Conservation (phyloP, 2,797 vertebrate genomes). For the Huso huso region DNA sequence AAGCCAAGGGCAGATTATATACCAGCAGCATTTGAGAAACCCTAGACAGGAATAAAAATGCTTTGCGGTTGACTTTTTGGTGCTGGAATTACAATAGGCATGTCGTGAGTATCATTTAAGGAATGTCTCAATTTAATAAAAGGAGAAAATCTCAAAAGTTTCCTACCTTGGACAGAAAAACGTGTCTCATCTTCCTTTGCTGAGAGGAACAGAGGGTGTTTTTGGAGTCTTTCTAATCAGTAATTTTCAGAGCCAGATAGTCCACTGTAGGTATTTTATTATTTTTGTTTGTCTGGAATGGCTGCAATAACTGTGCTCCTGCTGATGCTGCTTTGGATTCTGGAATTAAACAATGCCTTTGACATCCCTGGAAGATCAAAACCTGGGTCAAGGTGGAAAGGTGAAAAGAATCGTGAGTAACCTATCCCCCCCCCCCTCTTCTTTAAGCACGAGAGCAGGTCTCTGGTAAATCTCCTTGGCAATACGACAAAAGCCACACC, state of each 20-base stretch:
- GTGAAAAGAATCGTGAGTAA: conserved; percentile 92
- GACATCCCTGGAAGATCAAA: conserved; percentile 61
- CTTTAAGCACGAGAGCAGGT: no score
- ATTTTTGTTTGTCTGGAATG: conserved; percentile 52
- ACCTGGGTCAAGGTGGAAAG: conserved; percentile 86
- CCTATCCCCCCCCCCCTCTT: conserved; percentile 32
- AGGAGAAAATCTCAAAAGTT: conserved; percentile 1
- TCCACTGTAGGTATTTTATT: no score
- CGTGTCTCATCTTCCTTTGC: not conserved
- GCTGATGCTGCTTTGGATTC: conserved; percentile 56
- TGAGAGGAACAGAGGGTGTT: no score
- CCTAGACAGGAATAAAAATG: not conserved
- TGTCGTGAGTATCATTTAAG: not conserved
- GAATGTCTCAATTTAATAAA: not conserved
- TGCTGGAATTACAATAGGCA: not conserved
- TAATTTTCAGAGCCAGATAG: no score
- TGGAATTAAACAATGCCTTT: conserved; percentile 56
- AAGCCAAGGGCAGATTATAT: conserved; percentile 15
- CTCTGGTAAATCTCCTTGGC: no score
- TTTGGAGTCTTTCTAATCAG: no score
- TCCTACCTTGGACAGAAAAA: not conserved
- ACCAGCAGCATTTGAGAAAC: conserved; percentile 14
- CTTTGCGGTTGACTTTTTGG: not conserved
- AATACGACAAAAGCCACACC: no score
- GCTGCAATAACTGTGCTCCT: conserved; percentile 56